phyloP scores from a whole-genome alignment of 2,113 vertebrate genomes.

The Stictonetta naevosa region DNA sequence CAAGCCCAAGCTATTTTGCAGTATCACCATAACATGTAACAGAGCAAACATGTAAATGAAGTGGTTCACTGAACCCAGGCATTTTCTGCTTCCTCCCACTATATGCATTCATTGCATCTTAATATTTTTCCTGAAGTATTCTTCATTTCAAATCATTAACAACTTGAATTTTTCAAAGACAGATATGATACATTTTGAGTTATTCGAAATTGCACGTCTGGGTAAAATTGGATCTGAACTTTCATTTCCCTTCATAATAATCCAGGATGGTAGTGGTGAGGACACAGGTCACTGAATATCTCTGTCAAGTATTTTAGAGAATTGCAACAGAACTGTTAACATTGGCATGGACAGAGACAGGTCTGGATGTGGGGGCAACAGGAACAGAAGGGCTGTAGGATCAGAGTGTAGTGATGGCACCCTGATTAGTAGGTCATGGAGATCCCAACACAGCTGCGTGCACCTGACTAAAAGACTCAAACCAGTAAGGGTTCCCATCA shows the following conservation, averaged over 20 bases:
- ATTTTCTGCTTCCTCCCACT: not conserved
- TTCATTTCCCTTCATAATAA: not conserved
- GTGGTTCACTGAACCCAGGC: not conserved
- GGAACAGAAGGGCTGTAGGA: not conserved
- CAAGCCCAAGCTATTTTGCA: not conserved
- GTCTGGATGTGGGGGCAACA: not conserved
- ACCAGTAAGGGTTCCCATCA: not conserved
- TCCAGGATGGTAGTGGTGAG: not conserved
- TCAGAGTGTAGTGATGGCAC: rapidly evolving
- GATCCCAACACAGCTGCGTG: not conserved
- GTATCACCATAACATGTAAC: not conserved
- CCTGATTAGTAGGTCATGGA: not conserved
- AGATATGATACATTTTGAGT: not conserved
- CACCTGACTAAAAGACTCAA: not conserved
- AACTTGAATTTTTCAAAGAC: not conserved
- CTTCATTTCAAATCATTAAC: not conserved
- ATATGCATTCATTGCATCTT: not conserved
- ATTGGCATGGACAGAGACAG: not conserved
- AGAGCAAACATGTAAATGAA: not conserved
- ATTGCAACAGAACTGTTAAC: not conserved
- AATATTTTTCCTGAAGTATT: not conserved
- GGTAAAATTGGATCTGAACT: not conserved
- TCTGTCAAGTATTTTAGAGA: not conserved
- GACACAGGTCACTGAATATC: not conserved
- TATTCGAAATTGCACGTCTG: not conserved